Base-by-base conservation (phyloP, 2,797 vertebrate genomes). In the Cottoperca gobio region DNA sequence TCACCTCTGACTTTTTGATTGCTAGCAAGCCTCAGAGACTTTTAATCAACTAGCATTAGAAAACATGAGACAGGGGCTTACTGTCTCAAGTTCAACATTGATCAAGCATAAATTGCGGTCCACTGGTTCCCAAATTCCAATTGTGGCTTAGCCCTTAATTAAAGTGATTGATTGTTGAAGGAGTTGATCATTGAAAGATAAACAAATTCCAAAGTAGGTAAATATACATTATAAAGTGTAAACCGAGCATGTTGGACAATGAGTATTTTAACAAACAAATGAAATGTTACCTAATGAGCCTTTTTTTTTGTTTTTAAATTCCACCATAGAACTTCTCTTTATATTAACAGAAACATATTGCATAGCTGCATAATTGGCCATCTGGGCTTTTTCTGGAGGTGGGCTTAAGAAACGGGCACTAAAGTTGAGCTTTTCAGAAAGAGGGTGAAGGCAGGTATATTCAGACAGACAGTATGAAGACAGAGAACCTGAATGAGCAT, bases 81-180 rank as follows among this genome's bases (percentile, higher is more conserved):
- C 28, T 61, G 40, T 71, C n/a, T 48, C n/a, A 33, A 33, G 6
- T 33, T 33, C 7, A 55, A 35, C 42, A 62, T 37, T 62, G 40
- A 62, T 55, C 33, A 42, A 55, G 21, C 35, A 53, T 65, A 71
- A 54, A 66, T 46, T 54, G 19, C 78, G 31, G 23, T 53, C 53
- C 31, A 4, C 45, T 5, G 31, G 23, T 52, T 70, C 50, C 8
- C 39, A 45, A 45, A 28, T 65, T 64, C 46, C 33, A 66, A 8
- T 39, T 71, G 60, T 66, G 40, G 39, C 39, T 66, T 46, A 71
- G 48, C 59, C 68, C 61, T 65, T 12, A 71, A 48, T 78, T 71
- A 66, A 65, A 46, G 46, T 53, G 40, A 71, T 33, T 61, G 48
- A 66, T 54, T 54, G 48, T 46, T 66, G 16, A 60, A 60, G 11